These are phyloP conservation scores for Eulithis prunata DNA, from an alignment of 2,888 invertebrate genomes.

Conservation along the genomic window DNA sequence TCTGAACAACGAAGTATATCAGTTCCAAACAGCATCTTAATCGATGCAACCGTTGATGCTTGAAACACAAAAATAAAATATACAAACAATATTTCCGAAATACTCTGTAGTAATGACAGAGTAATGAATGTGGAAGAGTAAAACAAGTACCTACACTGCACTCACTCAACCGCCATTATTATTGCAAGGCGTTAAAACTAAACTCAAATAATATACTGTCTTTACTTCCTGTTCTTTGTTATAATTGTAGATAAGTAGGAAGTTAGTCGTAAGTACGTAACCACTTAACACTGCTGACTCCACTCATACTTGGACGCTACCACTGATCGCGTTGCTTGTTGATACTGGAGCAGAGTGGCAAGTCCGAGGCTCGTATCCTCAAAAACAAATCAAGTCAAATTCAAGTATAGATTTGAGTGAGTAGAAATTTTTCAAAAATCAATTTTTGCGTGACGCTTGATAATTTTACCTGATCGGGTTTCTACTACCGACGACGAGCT, in stretches of 20 bases:
- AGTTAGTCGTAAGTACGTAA: slow-evolving; percentile 40
- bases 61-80: too few species aligned
- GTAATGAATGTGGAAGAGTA: background rate
- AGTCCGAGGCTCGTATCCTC: too few species aligned
- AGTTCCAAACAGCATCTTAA: too few species aligned
- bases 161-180: slow-evolving; percentile 9
- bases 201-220: slow-evolving; percentile 39
- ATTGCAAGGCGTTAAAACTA: slow-evolving; percentile 26
- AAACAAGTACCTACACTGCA: slow-evolving; percentile 4
- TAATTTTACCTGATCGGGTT: too few species aligned
- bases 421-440: too few species aligned
- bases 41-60: too few species aligned
- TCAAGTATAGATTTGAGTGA: too few species aligned
- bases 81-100: too few species aligned
- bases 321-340: slow-evolving; percentile 55
- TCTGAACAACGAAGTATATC: too few species aligned
- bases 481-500: background rate
- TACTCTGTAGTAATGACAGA: too few species aligned
- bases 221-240: slow-evolving; percentile 37
- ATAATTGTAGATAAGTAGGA: slow-evolving; percentile 42
- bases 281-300: slow-evolving; percentile 38
- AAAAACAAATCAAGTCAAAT: too few species aligned
- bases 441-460: too few species aligned
- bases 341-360: slow-evolving; percentile 46
- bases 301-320: slow-evolving; percentile 39